Percentiles rank a stretch among this genome's conserved stretches.
Evolutionary conservation across 1,140 invertebrate species (phyloP).

Genomic region (Drosophila bipectinata): DNA sequence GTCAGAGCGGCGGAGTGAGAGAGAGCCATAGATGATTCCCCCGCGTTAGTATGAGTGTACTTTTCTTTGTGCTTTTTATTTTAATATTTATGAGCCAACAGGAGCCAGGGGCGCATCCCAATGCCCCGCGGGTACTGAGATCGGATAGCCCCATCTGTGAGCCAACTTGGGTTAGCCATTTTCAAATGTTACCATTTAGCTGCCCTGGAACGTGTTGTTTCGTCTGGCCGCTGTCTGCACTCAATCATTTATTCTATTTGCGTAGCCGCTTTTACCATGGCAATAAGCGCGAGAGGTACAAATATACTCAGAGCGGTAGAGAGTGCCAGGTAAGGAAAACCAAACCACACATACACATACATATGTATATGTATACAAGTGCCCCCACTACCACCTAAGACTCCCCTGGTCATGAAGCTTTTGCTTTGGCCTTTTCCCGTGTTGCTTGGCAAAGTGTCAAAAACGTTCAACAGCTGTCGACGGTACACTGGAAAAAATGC

Average conservation of each 20-base stretch:
- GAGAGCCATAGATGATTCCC: slow-evolving; percentile 7
- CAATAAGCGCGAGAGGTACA: not conserved
- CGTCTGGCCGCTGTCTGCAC: slow-evolving; percentile 68
- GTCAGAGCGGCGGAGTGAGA: slow-evolving; percentile 24
- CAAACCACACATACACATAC: slow-evolving; percentile 18
- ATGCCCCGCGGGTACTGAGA: not conserved
- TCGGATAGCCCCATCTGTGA: not conserved
- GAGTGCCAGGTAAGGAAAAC: slow-evolving; percentile 33
- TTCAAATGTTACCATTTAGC: slow-evolving; percentile 21
- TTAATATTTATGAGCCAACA: slow-evolving; percentile 58
- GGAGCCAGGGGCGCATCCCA: slow-evolving; percentile 35
- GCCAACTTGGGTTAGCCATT: not conserved
- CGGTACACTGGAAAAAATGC: slow-evolving; percentile 17
- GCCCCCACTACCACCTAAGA: slow-evolving; percentile 12
- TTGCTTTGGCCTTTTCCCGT: slow-evolving; percentile 51
- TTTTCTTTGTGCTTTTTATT: slow-evolving; percentile 53
- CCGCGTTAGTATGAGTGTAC: slow-evolving; percentile 45
- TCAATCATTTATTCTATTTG: slow-evolving; percentile 62
- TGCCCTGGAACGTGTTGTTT: slow-evolving; percentile 42
- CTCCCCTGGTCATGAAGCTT: slow-evolving; percentile 45
- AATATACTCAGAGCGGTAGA: slow-evolving; percentile 4
- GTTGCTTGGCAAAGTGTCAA: slow-evolving; percentile 57
- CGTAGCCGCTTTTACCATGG: slow-evolving; percentile 23
- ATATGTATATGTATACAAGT: too few relatives aligned
- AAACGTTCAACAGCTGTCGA: slow-evolving; percentile 74